These are phyloP conservation scores for Oryzias sinensis DNA, from an alignment of 2,797 vertebrate genomes.

Conservation along the genomic window DNA sequence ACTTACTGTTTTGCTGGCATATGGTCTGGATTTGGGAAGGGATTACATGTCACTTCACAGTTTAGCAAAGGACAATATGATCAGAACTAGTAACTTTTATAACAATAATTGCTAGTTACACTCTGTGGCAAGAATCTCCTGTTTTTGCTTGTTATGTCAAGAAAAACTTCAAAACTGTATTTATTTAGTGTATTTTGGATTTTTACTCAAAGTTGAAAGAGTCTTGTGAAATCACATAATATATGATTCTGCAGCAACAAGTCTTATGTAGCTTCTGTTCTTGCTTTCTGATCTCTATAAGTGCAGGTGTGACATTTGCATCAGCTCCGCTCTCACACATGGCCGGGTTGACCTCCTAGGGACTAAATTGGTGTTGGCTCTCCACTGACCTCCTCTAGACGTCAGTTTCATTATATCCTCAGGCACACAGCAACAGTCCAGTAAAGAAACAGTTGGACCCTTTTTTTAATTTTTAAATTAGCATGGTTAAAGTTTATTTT, in stretches of 20 bases:
- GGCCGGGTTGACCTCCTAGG: slow-evolving; percentile 6
- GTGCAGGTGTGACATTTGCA: slow-evolving; percentile 31
- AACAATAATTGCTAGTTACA: no score
- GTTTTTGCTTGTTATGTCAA: no score
- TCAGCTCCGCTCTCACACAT: slow-evolving; percentile 17
- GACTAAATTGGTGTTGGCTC: slow-evolving; percentile 7
- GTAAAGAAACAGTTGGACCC: neutral
- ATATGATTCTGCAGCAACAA: no score
- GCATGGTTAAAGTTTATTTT: neutral
- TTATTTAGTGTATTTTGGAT: no score
- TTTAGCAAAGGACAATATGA: neutral
- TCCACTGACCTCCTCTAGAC: slow-evolving; percentile 8
- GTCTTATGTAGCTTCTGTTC: neutral
- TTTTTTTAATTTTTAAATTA: neutral
- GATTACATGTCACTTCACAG: slow-evolving; percentile 1
- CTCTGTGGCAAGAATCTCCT: no score
- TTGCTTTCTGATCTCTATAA: slow-evolving; percentile 15
- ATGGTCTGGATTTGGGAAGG: slow-evolving; percentile 19
- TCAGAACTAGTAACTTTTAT: no score
- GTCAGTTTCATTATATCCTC: slow-evolving; percentile 6
- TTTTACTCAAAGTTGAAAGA: no score
- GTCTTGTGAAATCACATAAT: no score
- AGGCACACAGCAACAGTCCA: neutral
- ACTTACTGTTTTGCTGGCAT: slow-evolving; percentile 3
- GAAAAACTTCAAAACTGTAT: no score